These are phyloP conservation scores for Oncorhynchus kisutch DNA, from an alignment of 2,113 vertebrate species.

Conservation along the genomic window DNA sequence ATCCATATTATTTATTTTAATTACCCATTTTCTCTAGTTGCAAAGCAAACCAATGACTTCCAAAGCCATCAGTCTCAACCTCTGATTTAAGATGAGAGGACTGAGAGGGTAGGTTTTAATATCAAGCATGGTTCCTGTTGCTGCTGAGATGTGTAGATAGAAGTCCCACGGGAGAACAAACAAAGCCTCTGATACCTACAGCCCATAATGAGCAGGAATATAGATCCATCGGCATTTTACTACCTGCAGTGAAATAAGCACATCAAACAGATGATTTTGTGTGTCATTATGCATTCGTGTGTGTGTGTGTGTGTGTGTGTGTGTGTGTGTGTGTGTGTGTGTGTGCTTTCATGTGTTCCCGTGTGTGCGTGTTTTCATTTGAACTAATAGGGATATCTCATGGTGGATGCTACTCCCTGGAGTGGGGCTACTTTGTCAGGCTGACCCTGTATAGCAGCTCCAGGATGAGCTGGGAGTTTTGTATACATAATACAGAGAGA, in stretches of 20 bases:
- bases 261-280: neutral
- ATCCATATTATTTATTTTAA: neutral
- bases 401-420: constrained; percentile 60
- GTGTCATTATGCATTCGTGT: neutral
- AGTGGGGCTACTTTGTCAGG: constrained; percentile 71
- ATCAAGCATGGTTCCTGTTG: no score
- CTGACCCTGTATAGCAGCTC: constrained; percentile 68
- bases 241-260: neutral
- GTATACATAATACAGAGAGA: constrained; percentile 78
- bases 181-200: neutral
- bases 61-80: neutral
- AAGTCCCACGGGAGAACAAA: neutral
- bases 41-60: neutral
- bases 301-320: constrained; percentile 6
- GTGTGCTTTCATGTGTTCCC: no score
- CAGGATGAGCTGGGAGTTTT: constrained; percentile 61
- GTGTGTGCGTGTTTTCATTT: constrained; percentile 3
- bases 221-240: neutral
- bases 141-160: neutral
- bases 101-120: no score
- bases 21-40: neutral
- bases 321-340: neutral
- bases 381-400: constrained; percentile 60
- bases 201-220: neutral
- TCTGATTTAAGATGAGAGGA: neutral